A percentile compares a stretch with the other conserved stretches of the same genome.
These are phyloP conservation scores for Sparidentex hasta DNA, from an alignment of 2,797 vertebrate species.

Conservation along the genomic window DNA sequence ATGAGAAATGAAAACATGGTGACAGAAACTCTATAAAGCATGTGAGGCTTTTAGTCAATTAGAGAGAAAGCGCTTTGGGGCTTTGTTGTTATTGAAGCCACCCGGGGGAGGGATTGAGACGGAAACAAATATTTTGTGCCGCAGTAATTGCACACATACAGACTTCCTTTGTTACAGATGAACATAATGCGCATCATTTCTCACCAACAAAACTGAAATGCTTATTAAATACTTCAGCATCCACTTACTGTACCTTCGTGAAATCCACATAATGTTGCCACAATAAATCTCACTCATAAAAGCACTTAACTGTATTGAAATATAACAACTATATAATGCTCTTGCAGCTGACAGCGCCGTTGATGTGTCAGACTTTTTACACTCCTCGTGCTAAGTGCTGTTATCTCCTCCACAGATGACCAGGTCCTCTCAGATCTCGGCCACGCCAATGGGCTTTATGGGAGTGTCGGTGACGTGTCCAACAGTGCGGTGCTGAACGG, in stretches of 20 bases:
- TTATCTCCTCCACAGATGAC: conserved; percentile 88
- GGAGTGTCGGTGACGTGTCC: conserved; percentile 90
- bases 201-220: conserved; percentile 34
- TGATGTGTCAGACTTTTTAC: conserved; percentile 52
- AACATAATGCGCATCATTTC: conserved; percentile 56
- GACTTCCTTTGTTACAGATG: conserved; percentile 43
- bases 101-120: conserved; percentile 60
- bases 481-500: conserved; percentile 90
- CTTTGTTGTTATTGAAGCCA: conserved; percentile 76
- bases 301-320: conserved; percentile 76
- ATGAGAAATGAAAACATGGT: conserved; percentile 85
- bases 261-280: conserved; percentile 43
- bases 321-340: conserved; percentile 65
- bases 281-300: conserved; percentile 70
- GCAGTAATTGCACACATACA: conserved; percentile 58
- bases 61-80: conserved; percentile 74
- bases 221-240: conserved; percentile 13
- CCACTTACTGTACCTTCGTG: conserved; percentile 39
- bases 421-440: conserved; percentile 97
- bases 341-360: conserved; percentile 28
- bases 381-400: conserved; percentile 45
- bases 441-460: conserved; percentile 92
- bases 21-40: conserved; percentile 87
- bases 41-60: conserved; percentile 88
- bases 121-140: conserved; percentile 72